These are phyloP conservation scores for Porites evermanni DNA, from an alignment of 92 coral and sea anemone genomes.

Conservation along the genomic window DNA sequence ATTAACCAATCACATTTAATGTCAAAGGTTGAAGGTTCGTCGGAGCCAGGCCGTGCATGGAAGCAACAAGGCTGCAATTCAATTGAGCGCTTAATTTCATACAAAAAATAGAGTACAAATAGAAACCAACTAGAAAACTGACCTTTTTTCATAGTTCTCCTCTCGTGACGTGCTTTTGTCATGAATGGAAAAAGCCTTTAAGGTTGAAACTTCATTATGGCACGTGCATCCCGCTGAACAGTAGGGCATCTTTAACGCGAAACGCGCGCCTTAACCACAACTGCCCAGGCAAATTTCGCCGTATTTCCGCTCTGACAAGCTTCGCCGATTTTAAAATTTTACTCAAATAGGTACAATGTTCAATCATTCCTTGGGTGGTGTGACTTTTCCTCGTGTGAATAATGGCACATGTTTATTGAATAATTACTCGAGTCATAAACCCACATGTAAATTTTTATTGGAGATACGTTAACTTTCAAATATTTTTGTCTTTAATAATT, in stretches of 20 bases:
- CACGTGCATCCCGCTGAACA: constrained; percentile 39
- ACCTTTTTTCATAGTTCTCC: background rate
- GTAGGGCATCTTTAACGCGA: background rate
- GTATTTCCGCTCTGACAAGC: constrained; percentile 7
- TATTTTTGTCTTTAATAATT: background rate
- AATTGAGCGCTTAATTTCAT: background rate
- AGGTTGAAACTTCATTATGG: background rate
- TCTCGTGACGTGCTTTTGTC: background rate
- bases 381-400: background rate
- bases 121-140: background rate
- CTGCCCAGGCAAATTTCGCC: constrained; percentile 3
- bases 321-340: background rate
- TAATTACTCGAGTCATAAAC: background rate
- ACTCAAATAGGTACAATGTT: background rate
- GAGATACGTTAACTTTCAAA: constrained; percentile 36
- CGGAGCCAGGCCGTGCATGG: background rate
- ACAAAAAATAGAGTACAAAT: background rate
- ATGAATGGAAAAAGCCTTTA: background rate
- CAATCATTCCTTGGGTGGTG: background rate
- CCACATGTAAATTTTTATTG: constrained; percentile 45
- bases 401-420: background rate
- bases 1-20: constrained; percentile 24
- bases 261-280: constrained; percentile 1
- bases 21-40: constrained; percentile 32
- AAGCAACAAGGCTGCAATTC: background rate